Conservation (phyloP, 2,113 vertebrate species). For the Arenaria interpres region DNA sequence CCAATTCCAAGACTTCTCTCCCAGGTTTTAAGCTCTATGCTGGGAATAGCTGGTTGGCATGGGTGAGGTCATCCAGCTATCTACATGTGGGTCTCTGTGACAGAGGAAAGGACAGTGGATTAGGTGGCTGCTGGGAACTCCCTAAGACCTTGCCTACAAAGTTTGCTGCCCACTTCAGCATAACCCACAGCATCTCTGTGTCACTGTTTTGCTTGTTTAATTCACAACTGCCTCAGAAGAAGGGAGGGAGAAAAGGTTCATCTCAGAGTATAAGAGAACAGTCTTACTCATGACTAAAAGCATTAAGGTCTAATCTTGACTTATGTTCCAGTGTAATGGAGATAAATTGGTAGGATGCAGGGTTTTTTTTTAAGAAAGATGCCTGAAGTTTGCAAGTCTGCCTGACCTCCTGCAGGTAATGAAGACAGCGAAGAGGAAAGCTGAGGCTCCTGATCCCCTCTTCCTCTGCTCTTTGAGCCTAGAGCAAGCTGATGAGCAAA, state of each 20-base stretch:
- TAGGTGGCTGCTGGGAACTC: not conserved
- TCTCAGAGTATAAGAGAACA: not conserved
- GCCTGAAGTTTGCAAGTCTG: not conserved
- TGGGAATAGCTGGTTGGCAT: not conserved
- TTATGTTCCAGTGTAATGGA: not conserved
- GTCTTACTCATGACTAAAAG: not conserved
- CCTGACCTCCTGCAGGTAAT: not conserved
- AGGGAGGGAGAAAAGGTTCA: not conserved
- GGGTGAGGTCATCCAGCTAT: not conserved
- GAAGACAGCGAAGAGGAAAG: not conserved
- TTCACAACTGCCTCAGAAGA: not conserved
- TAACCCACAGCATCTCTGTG: not conserved
- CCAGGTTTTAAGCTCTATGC: not conserved
- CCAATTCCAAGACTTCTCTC: not conserved
- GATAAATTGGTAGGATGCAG: not conserved
- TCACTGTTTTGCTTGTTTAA: not conserved
- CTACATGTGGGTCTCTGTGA: not conserved
- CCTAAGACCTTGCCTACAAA: not conserved
- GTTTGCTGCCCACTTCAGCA: not conserved
- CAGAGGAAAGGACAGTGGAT: not conserved
- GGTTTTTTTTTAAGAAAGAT: not conserved
- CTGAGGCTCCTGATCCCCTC: not conserved
- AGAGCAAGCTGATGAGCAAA: not conserved
- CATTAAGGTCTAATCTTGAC: not conserved
- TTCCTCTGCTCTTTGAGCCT: not conserved